phyloP scores from a whole-genome alignment of 2,113 vertebrate species.

The Bujurquina vittata region DNA sequence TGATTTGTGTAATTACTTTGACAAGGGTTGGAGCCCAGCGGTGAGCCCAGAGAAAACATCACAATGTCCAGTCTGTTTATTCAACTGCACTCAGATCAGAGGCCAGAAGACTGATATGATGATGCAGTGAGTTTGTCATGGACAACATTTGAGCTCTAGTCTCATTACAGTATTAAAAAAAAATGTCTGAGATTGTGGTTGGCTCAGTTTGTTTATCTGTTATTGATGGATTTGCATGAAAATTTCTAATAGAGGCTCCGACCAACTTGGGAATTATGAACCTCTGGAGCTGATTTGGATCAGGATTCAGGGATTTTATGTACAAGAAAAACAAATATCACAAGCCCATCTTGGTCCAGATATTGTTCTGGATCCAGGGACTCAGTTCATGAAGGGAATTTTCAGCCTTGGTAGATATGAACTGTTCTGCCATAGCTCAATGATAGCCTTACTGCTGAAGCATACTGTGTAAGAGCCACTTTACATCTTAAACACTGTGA shows the following conservation, averaged over 20 bases:
- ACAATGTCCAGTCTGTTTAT: constrained; percentile 24
- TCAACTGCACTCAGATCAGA: constrained; percentile 1
- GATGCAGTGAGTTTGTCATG: background rate
- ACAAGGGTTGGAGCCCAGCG: constrained; percentile 49
- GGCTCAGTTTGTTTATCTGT: no score
- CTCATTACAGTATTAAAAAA: background rate
- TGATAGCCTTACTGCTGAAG: background rate
- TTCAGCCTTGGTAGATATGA: background rate
- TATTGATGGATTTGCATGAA: no score
- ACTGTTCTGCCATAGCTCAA: background rate
- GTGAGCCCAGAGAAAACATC: constrained; percentile 40
- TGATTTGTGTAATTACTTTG: constrained; percentile 66
- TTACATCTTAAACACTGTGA: constrained; percentile 12
- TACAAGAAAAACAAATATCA: background rate
- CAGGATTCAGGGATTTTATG: background rate
- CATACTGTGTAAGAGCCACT: background rate
- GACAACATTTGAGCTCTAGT: background rate
- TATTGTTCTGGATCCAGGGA: background rate
- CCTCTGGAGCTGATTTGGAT: background rate
- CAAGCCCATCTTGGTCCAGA: background rate
- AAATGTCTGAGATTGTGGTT: background rate
- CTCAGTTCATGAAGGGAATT: background rate
- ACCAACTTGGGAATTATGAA: no score
- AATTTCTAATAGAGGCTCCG: no score
- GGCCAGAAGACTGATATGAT: background rate